A percentile compares a stretch with the other conserved stretches of the same genome.
These are phyloP conservation scores for Micrasema longulum DNA, from an alignment of 1,140 invertebrate species.

Conservation along the genomic window DNA sequence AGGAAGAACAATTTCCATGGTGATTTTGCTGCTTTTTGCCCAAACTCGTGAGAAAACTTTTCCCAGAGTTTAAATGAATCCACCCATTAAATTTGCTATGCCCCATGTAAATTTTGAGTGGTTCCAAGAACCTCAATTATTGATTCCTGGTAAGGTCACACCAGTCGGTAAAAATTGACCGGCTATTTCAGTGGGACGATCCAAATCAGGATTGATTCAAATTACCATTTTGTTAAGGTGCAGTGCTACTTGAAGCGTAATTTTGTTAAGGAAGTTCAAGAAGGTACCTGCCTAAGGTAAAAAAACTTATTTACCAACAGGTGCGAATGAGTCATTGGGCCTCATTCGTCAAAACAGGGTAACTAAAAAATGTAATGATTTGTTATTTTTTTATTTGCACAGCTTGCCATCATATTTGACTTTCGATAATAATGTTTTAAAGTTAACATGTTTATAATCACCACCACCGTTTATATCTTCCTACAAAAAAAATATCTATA, in stretches of 20 bases:
- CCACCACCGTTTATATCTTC: too few species aligned
- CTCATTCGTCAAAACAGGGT: constrained; percentile 42
- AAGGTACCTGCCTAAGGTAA: constrained; percentile 10
- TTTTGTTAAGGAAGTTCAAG: neutral
- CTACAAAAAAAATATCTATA: too few species aligned
- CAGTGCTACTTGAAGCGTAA: neutral
- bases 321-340: constrained; percentile 50
- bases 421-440: too few species aligned
- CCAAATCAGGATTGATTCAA: neutral
- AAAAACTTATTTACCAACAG: constrained; percentile 34
- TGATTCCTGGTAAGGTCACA: neutral
- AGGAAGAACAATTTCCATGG: too few species aligned
- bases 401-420: too few species aligned
- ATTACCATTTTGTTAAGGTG: constrained; percentile 1
- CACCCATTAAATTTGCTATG: constrained; percentile 22
- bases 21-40: too few species aligned
- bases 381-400: neutral
- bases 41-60: too few species aligned
- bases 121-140: neutral
- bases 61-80: constrained; percentile 14
- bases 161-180: neutral
- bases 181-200: neutral
- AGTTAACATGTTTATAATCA: too few species aligned
- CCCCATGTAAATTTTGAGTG: neutral
- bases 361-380: neutral